Base-by-base conservation (phyloP, 35 echinoderm and acorn worm species). In the Anneissia japonica region DNA sequence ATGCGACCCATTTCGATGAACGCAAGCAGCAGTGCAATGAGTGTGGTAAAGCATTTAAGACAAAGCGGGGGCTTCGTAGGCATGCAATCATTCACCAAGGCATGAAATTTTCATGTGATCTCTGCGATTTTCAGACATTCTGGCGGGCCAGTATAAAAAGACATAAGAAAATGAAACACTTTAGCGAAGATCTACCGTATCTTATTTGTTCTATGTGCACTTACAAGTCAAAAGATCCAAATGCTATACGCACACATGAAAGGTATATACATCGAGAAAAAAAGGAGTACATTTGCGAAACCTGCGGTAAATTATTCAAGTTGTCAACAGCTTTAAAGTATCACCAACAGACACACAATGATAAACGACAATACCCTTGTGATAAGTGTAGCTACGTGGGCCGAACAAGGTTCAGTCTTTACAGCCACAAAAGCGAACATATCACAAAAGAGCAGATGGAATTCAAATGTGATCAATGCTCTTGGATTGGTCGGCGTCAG, bases 381-480 rank as follows among this genome's bases (percentile, higher is more conserved):
- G 78, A 51, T 32, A 40, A 88, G 39, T 87, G 86, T 21, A 46
- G 73, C 32, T 88, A 81, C 31, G 46, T 88, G 10, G 86, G 77
- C 9, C 26, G 28, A 21, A 81, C 86, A 21, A 38, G 72, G 45
- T 28, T 73, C 32, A 19, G 13, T 21, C 34, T 88, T 5, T 88
- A 88, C 77, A 56, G 34, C 29, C 86, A 88, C 32, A 46, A 45
- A 17, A 32, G 35, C 19, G 76, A 30, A 0, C 86, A 88, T 55
- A 88, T 81, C 23, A 45, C 86, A 35, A 78, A 79, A 64, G 86
- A 88, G 0, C 32, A 88, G 45, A 88, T 88, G 86, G 31, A 64
- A 0, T 88, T 36, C 28, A 88, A 88, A 33, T 88, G 86, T 38
- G 46, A 81, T 36, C 77, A 88, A 23, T 88, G 86, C 51, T 23